phyloP scores from a whole-genome alignment of 2,797 vertebrate genomes.

The Acanthurus lineatus region DNA sequence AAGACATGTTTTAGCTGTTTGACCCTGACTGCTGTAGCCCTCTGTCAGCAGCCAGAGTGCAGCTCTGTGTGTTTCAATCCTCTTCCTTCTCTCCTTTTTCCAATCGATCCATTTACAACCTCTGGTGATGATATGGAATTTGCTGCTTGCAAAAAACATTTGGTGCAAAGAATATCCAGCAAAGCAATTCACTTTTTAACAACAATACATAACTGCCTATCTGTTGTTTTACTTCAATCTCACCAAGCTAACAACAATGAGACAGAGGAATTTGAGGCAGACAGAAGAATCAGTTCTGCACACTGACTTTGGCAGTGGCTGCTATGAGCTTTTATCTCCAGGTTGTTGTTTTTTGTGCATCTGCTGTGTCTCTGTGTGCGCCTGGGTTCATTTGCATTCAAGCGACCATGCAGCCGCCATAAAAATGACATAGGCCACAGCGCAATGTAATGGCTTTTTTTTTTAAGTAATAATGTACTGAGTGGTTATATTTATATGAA shows the following conservation, averaged over 20 bases:
- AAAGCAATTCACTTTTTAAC: constrained; percentile 20
- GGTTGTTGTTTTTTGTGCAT: constrained; percentile 33
- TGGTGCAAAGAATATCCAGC: constrained; percentile 27
- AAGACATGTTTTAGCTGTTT: constrained; percentile 28
- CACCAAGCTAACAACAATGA: constrained; percentile 43
- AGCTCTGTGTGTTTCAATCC: constrained; percentile 9
- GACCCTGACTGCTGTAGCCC: constrained; percentile 33
- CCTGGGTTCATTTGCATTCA: constrained; percentile 61
- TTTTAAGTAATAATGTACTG: constrained; percentile 65
- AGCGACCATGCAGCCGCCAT: constrained; percentile 25
- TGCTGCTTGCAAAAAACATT: constrained; percentile 31
- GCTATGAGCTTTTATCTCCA: constrained; percentile 31
- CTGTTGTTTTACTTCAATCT: constrained; percentile 29
- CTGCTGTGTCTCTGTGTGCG: constrained; percentile 8
- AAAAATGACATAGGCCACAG: constrained; percentile 57
- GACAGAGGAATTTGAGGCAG: constrained; percentile 37
- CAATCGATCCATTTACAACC: constrained; percentile 16
- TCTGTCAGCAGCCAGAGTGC: constrained; percentile 37
- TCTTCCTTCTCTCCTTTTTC: neutral
- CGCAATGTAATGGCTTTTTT: constrained; percentile 47
- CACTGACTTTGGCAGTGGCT: constrained; percentile 9
- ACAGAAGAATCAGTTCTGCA: constrained; percentile 12
- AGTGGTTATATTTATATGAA: constrained; percentile 63
- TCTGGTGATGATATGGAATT: constrained; percentile 24
- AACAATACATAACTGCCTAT: neutral